phyloP scores from a whole-genome alignment of 2,113 vertebrate species.

The Malurus alboscapulatus region DNA sequence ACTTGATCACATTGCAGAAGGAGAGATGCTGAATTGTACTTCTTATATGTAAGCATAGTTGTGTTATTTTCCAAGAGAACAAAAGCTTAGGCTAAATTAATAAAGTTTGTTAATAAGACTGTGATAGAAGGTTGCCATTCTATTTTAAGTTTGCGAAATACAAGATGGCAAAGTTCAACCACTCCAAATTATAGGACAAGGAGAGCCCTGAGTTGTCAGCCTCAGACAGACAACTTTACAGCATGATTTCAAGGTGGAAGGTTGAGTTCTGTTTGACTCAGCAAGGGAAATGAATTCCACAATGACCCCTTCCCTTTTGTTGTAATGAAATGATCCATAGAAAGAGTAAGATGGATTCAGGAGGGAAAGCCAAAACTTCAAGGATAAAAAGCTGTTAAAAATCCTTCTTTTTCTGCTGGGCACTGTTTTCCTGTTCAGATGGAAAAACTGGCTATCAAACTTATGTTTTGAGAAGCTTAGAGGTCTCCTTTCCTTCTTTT shows the following conservation, averaged over 20 bases:
- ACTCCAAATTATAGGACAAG: neutral
- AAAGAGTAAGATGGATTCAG: neutral
- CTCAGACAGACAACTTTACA: neutral
- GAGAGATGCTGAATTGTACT: neutral
- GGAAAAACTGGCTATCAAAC: neutral
- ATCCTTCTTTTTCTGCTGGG: neutral
- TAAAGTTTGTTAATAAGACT: neutral
- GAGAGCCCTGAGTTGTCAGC: neutral
- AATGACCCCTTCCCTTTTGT: neutral
- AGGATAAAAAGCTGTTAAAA: neutral
- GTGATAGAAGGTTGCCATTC: neutral
- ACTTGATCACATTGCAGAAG: neutral
- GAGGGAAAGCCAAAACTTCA: neutral
- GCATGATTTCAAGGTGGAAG: neutral
- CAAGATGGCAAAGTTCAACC: neutral
- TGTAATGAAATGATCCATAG: neutral
- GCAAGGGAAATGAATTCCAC: neutral
- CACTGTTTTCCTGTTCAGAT: neutral
- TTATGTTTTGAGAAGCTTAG: neutral
- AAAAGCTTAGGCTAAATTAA: neutral
- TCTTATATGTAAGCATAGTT: neutral
- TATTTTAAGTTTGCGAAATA: neutral
- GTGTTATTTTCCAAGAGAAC: neutral
- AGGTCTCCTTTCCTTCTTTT: neutral
- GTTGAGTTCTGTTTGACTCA: neutral